Evolutionary conservation across 2,113 vertebrate genomes (phyloP).

Genomic region (Hoplias malabaricus): DNA sequence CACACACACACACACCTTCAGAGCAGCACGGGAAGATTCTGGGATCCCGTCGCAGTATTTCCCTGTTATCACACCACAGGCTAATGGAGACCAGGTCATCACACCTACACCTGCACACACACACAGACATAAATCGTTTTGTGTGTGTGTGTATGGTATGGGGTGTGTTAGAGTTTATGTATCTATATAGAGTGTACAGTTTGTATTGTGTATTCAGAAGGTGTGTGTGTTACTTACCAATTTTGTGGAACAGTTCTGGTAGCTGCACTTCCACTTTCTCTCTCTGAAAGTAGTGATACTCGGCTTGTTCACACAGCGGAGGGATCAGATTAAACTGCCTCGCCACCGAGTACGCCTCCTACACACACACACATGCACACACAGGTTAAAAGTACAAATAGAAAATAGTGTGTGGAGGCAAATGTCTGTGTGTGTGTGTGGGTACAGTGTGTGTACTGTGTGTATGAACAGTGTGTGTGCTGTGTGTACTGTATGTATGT

Average conservation of each 20-base stretch:
- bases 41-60: conserved; percentile 84
- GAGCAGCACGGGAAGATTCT: conserved; percentile 78
- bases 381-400: too few relatives aligned
- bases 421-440: too few relatives aligned
- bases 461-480: too few relatives aligned
- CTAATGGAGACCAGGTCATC: conserved; percentile 88
- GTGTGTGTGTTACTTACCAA: conserved; percentile 65
- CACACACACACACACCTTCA: background rate
- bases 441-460: too few relatives aligned
- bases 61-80: conserved; percentile 89
- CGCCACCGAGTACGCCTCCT: conserved; percentile 91
- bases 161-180: too few relatives aligned
- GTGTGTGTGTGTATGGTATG: too few relatives aligned
- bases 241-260: conserved; percentile 91
- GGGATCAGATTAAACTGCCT: conserved; percentile 92
- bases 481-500: too few relatives aligned
- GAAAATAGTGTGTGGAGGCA: too few relatives aligned
- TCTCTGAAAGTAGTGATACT: conserved; percentile 90
- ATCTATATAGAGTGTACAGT: too few relatives aligned
- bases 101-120: conserved; percentile 82
- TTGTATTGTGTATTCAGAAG: too few relatives aligned
- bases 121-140: background rate
- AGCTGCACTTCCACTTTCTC: conserved; percentile 88
- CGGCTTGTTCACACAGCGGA: conserved; percentile 88
- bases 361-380: conserved; percentile 22